phyloP scores from a whole-genome alignment of 2,113 vertebrate genomes.

The Gymnogyps californianus region DNA sequence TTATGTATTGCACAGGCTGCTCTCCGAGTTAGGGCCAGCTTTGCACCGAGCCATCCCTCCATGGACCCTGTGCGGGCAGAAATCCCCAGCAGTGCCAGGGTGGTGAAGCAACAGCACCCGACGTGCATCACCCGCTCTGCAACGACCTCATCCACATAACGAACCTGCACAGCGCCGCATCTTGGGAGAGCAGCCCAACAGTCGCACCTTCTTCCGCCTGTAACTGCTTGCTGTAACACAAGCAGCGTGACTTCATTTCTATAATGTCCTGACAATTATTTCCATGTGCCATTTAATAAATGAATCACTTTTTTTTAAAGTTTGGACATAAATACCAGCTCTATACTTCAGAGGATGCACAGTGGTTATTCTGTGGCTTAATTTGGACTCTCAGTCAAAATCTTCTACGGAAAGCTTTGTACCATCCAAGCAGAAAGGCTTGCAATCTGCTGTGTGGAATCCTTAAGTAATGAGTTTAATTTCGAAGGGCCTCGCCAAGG shows the following conservation, averaged over 20 bases:
- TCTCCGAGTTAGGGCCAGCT: rapidly evolving
- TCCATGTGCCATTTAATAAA: background rate
- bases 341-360: constrained; percentile 1
- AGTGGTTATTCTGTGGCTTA: constrained; percentile 20
- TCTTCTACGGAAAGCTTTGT: background rate
- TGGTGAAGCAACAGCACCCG: rapidly evolving
- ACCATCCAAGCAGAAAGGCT: background rate
- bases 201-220: rapidly evolving
- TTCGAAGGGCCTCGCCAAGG: constrained; percentile 51
- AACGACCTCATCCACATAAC: rapidly evolving
- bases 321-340: constrained; percentile 44
- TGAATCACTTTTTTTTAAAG: constrained; percentile 15
- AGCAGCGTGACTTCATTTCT: background rate
- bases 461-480: constrained; percentile 62
- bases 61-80: rapidly evolving
- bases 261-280: background rate
- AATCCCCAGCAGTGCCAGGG: background rate
- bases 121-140: rapidly evolving
- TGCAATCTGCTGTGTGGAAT: constrained; percentile 6
- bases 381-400: constrained; percentile 58
- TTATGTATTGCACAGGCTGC: background rate
- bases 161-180: rapidly evolving
- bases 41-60: background rate
- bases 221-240: background rate
- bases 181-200: background rate